Evolutionary conservation across 2,797 vertebrate species (phyloP), one percentile per base, ranked within the genome.

Genomic region (Pristis pectinata): DNA sequence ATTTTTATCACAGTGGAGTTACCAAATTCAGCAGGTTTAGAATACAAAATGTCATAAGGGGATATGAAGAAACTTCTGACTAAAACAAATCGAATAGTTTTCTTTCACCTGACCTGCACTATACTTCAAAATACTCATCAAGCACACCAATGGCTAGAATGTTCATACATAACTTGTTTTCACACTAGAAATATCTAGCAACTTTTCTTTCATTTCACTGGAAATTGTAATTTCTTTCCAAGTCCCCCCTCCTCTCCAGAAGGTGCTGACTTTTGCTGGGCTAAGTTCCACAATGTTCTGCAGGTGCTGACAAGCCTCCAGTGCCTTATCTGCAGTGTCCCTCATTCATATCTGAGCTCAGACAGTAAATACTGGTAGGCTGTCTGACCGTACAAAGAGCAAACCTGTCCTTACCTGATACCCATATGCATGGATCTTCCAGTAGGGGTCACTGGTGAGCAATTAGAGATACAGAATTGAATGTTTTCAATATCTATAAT

Each of bases 251-350:
- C 30, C 87, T 41, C n/a, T 67, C 15, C n/a, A 10, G 30, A 67
- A 91, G 87, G 87, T 91, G 87, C 87, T 91, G 87, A 91, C 24
- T 41, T 64, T 67, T 91, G 87, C 87, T 91, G 87, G 87, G 59
- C n/a, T 64, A 2, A 41, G 37, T 91, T 91, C 87, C 59, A 91
- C 61, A 9, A 27, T 91, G 59, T 41, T 5, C 19, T 67, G 10
- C 87, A 64, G 61, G 59, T 91, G 59, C 34, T 64, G 87, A 91
- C 87, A 91, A 61, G 87, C 59, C 87, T 64, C 9, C 87, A 41
- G n/a, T 11, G 24, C n/a, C 41, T 41, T n/a, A 91, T 91, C 87
- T 37, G 59, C n/a, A 59, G 19, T 41, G 61, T 91, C 87, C 87
- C 67, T 91, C 56, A 41, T 64, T 91, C 87, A 37, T 41, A 61